Evolutionary conservation across 1,140 invertebrate species (phyloP), one percentile per base, ranked within the genome.

Genomic region (Saccostrea glomerata): DNA sequence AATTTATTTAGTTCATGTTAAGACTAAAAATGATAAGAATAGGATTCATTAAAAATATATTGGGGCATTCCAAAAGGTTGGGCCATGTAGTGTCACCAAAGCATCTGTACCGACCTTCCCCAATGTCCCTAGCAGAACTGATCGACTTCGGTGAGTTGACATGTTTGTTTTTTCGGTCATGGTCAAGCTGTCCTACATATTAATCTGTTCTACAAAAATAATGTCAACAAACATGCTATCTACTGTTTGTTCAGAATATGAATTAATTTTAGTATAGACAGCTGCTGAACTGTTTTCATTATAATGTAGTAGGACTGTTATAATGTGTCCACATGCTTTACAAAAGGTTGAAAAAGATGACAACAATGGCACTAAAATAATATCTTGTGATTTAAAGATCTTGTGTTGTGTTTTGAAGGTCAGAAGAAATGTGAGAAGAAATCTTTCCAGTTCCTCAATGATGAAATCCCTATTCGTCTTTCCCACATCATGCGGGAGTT

Each of bases 401-500:
- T 77, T 40, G 3, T 40, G 23, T 77, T 25, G 17, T 30, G 9
- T 23, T 83, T 83, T 40, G 3, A 47, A 83, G 82, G 82, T 40
- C 36, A 55, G 47, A 83, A 83, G 36, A 55, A 47, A 5, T 83
- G 82, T 83, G 82, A 83, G 40, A 83, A 47, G 82, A 83, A 83
- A 55, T 83, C 82, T 20, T 83, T 83, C 15, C 36, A 54, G 36
- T 83, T 83, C 36, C 40, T 83, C 5, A 83, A 55, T 9, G 82
- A 83, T 47, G 82, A 83, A 30, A 83, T 83, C 40, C 40, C 82
- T 25, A 55, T 83, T 30, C 82, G 82, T 17, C n/a, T 83, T 5
- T 17, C 82, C 36, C 82, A 83, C 82, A 83, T 83, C 30, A 83
- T 83, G 82, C 30, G 82, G 82, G 82, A 83, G 82, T 83, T 83